Conservation (phyloP, 2,888 invertebrate species). For the Coecobrya sp. region DNA sequence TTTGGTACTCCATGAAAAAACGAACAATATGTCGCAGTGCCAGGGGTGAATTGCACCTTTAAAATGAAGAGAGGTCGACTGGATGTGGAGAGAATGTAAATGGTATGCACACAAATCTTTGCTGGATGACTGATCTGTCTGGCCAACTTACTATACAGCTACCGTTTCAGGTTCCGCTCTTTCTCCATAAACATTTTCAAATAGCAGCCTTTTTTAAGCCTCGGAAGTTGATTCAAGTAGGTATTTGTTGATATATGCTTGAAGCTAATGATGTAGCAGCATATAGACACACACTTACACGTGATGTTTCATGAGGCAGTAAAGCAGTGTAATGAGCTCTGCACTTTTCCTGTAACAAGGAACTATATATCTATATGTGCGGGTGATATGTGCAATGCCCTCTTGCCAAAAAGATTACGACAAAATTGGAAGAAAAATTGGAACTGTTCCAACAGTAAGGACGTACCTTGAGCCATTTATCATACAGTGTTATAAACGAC, state of each 20-base stretch:
- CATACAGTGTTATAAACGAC: constrained; percentile 34
- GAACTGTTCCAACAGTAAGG: constrained; percentile 39
- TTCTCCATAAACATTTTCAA: background rate
- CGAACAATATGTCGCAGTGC: background rate
- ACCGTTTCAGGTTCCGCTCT: constrained; percentile 27
- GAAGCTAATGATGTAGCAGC: background rate
- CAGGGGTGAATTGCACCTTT: constrained; percentile 32
- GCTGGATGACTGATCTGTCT: constrained; percentile 67
- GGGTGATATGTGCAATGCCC: background rate
- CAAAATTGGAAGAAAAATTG: constrained; percentile 1
- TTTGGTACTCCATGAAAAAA: constrained; percentile 22
- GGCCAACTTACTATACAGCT: background rate
- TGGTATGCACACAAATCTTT: constrained; percentile 58
- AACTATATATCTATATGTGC: background rate
- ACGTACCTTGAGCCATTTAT: constrained; percentile 26
- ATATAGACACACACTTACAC: background rate
- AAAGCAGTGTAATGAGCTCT: background rate
- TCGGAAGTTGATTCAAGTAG: background rate
- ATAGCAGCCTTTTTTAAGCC: background rate
- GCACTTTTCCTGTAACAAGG: background rate
- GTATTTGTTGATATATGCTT: background rate
- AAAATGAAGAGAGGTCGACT: constrained; percentile 11
- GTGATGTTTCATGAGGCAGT: background rate
- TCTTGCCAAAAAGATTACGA: background rate
- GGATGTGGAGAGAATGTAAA: constrained; percentile 29